Evolutionary conservation across 2,113 vertebrate species (phyloP).

Genomic region (Notothenia rossii): DNA sequence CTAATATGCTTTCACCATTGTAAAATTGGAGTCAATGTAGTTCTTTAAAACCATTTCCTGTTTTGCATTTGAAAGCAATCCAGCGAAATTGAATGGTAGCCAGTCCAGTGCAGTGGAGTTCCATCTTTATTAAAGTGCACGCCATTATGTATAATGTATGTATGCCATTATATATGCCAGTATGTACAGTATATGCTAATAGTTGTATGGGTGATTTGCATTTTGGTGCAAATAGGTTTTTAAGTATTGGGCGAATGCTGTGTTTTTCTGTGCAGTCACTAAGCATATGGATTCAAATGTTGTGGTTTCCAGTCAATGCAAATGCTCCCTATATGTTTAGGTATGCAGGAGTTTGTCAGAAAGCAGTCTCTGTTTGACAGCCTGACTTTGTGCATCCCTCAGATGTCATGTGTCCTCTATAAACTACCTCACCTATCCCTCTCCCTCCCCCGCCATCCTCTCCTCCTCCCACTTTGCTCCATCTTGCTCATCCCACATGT

Average conservation of each 20-base stretch:
- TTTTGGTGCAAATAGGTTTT: neutral
- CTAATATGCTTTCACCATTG: too few species aligned
- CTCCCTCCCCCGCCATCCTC: slow-evolving; percentile 1
- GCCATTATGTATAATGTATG: too few species aligned
- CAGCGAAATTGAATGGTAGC: neutral
- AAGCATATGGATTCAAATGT: neutral
- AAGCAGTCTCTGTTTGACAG: slow-evolving; percentile 3
- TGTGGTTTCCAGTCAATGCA: slow-evolving; percentile 4
- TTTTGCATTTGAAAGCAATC: neutral
- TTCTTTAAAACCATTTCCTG: slow-evolving; percentile 23
- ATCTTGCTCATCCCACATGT: slow-evolving; percentile 76
- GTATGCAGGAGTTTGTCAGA: slow-evolving; percentile 40
- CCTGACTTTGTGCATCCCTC: slow-evolving; percentile 24
- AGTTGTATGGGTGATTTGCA: neutral
- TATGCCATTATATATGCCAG: too few species aligned
- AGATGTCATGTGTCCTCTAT: slow-evolving; percentile 52
- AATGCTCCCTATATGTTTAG: neutral
- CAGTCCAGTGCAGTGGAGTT: neutral
- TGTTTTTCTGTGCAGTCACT: neutral
- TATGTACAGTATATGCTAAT: neutral
- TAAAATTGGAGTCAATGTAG: too few species aligned
- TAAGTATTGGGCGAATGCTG: neutral
- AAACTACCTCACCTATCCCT: slow-evolving; percentile 53
- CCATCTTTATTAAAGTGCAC: neutral
- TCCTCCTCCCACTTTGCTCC: slow-evolving; percentile 18